Evolutionary conservation across 1,140 invertebrate genomes (phyloP).

Genomic region (Drosophila simulans): DNA sequence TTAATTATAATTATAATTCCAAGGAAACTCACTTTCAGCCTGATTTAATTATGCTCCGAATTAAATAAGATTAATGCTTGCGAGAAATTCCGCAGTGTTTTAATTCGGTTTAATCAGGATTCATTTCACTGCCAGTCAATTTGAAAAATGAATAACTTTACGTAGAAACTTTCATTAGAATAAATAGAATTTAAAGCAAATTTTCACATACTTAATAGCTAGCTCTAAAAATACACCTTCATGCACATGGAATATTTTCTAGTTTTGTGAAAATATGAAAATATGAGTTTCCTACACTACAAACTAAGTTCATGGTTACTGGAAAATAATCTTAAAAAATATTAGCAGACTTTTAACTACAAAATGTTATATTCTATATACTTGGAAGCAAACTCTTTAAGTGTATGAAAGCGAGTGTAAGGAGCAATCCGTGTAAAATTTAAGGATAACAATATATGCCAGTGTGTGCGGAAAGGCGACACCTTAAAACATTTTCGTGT

Average conservation of each 20-base stretch:
- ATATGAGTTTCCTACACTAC: too few relatives aligned
- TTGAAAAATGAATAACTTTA: constrained; percentile 3
- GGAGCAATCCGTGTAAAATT: constrained; percentile 30
- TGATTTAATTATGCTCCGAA: constrained; percentile 33
- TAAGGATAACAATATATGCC: constrained; percentile 45
- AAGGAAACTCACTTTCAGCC: constrained; percentile 18
- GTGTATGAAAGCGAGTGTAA: constrained; percentile 15
- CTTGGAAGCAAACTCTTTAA: constrained; percentile 5
- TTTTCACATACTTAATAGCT: background rate
- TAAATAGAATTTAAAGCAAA: background rate
- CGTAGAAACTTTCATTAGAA: background rate
- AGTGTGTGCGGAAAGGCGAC: constrained; percentile 46
- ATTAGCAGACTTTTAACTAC: too few relatives aligned
- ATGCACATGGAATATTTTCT: too few relatives aligned
- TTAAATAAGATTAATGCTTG: constrained; percentile 4
- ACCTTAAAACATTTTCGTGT: constrained; percentile 82
- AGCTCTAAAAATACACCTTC: too few relatives aligned
- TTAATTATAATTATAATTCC: constrained; percentile 50
- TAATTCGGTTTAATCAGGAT: background rate
- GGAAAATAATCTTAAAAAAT: too few relatives aligned
- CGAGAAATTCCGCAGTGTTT: background rate
- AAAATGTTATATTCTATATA: too few relatives aligned
- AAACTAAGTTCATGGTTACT: too few relatives aligned
- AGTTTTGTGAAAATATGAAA: too few relatives aligned
- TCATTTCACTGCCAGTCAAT: background rate